A percentile compares a stretch with the other conserved stretches of the same genome.
phyloP scores from a whole-genome alignment of 2,797 vertebrate species.

The Ataeniobius toweri region DNA sequence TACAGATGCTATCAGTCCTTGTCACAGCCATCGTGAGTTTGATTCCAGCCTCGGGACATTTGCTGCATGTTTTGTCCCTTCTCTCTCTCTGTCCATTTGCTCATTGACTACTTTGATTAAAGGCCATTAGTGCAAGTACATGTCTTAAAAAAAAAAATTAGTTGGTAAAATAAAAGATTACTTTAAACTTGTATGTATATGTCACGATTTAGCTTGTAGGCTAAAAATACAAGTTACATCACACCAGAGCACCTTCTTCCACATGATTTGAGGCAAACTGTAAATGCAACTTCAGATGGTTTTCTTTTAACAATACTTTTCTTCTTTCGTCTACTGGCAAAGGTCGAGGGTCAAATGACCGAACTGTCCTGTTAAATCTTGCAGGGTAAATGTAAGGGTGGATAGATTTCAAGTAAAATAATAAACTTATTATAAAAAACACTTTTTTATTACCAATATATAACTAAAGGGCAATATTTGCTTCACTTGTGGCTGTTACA shows the following conservation, averaged over 20 bases:
- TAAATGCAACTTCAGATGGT: no score
- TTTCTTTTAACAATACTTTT: neutral
- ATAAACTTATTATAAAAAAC: neutral
- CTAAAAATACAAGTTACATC: no score
- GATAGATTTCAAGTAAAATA: neutral
- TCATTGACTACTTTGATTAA: neutral
- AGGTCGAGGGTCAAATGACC: no score
- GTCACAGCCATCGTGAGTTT: no score
- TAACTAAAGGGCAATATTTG: neutral
- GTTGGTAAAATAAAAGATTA: neutral
- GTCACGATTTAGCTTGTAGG: no score
- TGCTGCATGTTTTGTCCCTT: neutral
- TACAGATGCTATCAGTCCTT: neutral
- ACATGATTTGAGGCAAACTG: no score
- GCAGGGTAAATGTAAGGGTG: neutral
- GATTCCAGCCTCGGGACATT: neutral
- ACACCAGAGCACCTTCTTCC: no score
- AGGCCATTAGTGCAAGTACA: neutral
- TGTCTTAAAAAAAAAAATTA: neutral
- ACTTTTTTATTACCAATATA: neutral
- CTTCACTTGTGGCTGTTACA: neutral
- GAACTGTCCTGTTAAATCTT: neutral
- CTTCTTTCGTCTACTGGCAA: conserved; percentile 12
- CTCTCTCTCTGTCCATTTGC: neutral
- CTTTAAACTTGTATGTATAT: no score